Evolutionary conservation across 2,797 vertebrate species (phyloP), one percentile per base, ranked within the genome.

Genomic region (Enteromius unitaeniatus): DNA sequence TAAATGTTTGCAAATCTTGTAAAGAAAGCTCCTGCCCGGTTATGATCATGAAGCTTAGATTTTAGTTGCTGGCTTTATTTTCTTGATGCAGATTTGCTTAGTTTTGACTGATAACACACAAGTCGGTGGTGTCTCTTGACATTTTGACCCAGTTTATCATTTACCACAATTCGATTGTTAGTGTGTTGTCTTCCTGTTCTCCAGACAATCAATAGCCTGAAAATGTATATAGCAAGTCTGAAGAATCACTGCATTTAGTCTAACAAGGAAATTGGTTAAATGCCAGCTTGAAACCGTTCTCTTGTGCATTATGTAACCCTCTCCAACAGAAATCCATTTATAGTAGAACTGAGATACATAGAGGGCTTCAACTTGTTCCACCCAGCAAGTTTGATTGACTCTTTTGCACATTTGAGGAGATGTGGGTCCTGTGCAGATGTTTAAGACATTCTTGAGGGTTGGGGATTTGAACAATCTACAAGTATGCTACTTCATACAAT

Each of bases 201-300:
- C 19, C n/a, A 17, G 31, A 76, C 21, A 69, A 55, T 34, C n/a
- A 11, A 37, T 9, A 2, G 53, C 58, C 53, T 76, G 17, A 31
- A 81, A 78, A 15, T 6, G 68, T 81, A 53, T 51, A 40, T 73
- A 8, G 62, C 45, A 23, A 40, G n/a, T 26, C 19, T 70, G n/a
- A 60, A 45, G 28, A 58, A 70, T 58, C 62, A 84, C 70, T 42
- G 60, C 72, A 51, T 86, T 78, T 80, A 77, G 67, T 87, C 55
- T 85, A 79, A 85, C 58, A 64, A 65, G 78, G 82, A 81, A 78
- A 81, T 74, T 84, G 85, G 78, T 81, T 74, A 34, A 65, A 42
- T 78, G 83, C 81, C 85, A 87, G 83, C 70, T 64, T 83, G 60
- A 68, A 75, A 55, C 65, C 60, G 47, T 77, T 75, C 72, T 83